Conservation (phyloP, 2,888 invertebrate species). For the Cerceris ruficornis region DNA sequence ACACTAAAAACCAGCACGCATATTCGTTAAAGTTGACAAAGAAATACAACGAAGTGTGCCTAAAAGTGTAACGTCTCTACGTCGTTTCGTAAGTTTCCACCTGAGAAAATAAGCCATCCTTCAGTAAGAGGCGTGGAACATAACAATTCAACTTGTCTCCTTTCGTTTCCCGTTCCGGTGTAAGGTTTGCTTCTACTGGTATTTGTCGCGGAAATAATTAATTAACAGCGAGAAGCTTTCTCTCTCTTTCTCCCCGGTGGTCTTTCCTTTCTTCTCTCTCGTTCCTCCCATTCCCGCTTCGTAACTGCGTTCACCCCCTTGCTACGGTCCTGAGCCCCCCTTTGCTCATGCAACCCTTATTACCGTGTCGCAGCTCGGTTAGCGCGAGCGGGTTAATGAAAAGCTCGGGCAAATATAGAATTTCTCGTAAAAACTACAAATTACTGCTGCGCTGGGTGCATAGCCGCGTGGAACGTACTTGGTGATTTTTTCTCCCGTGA, state of each 20-base stretch:
- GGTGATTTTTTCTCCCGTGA: constrained; percentile 47
- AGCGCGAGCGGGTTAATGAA: constrained; percentile 74
- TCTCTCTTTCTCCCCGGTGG: constrained; percentile 11
- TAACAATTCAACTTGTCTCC: constrained; percentile 25
- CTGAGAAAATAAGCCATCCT: constrained; percentile 7
- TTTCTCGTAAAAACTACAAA: constrained; percentile 71
- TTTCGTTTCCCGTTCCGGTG: constrained; percentile 23
- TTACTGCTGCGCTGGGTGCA: constrained; percentile 60
- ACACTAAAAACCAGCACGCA: too few relatives aligned
- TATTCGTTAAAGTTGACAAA: too few relatives aligned
- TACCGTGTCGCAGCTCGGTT: constrained; percentile 71
- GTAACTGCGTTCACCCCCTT: constrained; percentile 53
- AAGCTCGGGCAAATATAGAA: constrained; percentile 73
- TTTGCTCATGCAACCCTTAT: constrained; percentile 62
- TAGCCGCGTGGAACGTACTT: constrained; percentile 47
- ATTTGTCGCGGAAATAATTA: constrained; percentile 76
- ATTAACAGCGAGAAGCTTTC: constrained; percentile 69
- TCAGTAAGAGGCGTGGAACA: constrained; percentile 24
- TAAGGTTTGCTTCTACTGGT: constrained; percentile 52
- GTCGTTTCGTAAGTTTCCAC: neutral
- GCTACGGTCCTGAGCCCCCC: constrained; percentile 50
- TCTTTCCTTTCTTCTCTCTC: constrained; percentile 11
- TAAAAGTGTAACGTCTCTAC: neutral
- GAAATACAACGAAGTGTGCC: neutral
- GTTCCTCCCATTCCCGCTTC: constrained; percentile 43